Percentiles rank a stretch among this genome's conserved stretches.
Evolutionary conservation across 2,797 vertebrate genomes (phyloP).

Genomic region (Dicrostonyx torquatus): DNA sequence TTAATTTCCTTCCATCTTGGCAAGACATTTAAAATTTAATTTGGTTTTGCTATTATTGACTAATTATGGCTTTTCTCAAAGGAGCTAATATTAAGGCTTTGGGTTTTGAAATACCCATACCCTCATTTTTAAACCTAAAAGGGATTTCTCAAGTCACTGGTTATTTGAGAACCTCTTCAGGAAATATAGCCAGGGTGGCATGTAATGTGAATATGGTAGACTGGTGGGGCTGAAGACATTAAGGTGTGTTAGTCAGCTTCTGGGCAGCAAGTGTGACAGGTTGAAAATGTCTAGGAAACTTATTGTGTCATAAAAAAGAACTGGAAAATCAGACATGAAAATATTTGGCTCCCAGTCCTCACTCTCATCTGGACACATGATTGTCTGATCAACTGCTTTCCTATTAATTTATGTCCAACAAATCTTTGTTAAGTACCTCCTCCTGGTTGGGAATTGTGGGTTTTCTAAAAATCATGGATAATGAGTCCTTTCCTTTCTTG

Average conservation of each 20-base stretch:
- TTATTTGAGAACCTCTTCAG: not conserved
- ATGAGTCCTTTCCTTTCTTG: not conserved
- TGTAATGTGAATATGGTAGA: not conserved
- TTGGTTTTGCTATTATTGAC: constrained; percentile 25
- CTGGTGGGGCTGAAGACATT: not conserved
- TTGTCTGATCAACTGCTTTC: not conserved
- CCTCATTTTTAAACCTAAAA: not conserved
- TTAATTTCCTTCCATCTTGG: not conserved
- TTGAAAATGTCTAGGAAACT: not conserved
- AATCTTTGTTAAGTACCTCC: not conserved
- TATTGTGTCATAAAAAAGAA: not conserved
- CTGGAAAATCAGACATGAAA: not conserved
- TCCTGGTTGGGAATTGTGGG: not conserved
- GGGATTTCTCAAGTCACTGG: not conserved
- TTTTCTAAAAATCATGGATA: not conserved
- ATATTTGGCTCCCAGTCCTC: not conserved
- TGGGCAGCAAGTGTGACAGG: not conserved
- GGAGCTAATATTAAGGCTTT: not conserved
- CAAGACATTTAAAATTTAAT: constrained; percentile 38
- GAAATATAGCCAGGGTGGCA: not conserved
- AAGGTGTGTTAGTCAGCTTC: not conserved
- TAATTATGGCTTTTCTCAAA: not conserved
- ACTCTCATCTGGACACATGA: not conserved
- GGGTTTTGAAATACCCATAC: not conserved
- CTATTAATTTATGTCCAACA: not conserved